phyloP scores from a whole-genome alignment of 2,888 invertebrate genomes.

The Leptopilina drosophilae region DNA sequence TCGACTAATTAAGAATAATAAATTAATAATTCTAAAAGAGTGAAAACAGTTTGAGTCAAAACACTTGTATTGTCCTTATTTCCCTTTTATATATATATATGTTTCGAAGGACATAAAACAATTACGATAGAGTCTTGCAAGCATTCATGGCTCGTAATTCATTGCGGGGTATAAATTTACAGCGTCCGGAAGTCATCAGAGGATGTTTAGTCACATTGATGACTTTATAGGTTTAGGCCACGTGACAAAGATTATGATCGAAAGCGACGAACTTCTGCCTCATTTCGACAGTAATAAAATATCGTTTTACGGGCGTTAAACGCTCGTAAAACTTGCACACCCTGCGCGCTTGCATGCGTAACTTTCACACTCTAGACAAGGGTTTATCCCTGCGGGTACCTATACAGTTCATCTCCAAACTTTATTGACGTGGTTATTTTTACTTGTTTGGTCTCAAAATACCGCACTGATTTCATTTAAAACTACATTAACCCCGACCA shows the following conservation, averaged over 20 bases:
- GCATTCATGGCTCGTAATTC: neutral
- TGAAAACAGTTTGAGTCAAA: no score
- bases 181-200: conserved; percentile 17
- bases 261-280: conserved; percentile 51
- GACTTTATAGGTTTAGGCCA: conserved; percentile 35
- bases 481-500: neutral
- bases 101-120: no score
- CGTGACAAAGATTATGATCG: conserved; percentile 49
- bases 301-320: conserved; percentile 58
- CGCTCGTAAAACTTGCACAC: conserved; percentile 54
- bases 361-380: conserved; percentile 53
- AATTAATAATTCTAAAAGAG: no score
- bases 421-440: conserved; percentile 52
- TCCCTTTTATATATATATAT: no score
- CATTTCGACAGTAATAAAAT: conserved; percentile 57
- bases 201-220: conserved; percentile 18
- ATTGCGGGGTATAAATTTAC: neutral
- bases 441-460: conserved; percentile 38
- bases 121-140: neutral
- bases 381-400: conserved; percentile 54
- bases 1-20: no score
- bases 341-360: conserved; percentile 50
- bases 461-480: conserved; percentile 7
- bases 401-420: conserved; percentile 47
- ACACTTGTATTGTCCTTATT: no score